Evolutionary conservation across 2,888 invertebrate species (phyloP).

Genomic region (Polymixis lichenea): DNA sequence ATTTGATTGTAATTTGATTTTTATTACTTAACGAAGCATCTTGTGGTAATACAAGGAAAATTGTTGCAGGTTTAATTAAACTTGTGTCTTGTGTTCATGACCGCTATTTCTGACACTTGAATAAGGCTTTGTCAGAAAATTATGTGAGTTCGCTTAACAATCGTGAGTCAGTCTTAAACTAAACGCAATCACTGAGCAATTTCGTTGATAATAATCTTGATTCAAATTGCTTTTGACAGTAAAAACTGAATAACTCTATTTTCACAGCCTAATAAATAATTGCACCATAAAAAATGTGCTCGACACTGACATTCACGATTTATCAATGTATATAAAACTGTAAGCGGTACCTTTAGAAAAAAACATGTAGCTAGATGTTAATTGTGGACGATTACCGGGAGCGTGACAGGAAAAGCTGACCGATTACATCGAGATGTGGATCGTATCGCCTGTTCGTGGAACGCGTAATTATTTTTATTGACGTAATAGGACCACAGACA

Average conservation of each 20-base stretch:
- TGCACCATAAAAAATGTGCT: slow-evolving; percentile 22
- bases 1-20: slow-evolving; percentile 43
- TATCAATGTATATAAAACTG: slow-evolving; percentile 55
- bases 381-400: slow-evolving; percentile 75
- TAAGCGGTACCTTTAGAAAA: slow-evolving; percentile 41
- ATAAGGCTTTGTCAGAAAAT: slow-evolving; percentile 29
- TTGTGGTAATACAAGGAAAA: slow-evolving; percentile 12
- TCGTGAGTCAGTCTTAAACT: slow-evolving; percentile 6
- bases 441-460: slow-evolving; percentile 78
- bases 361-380: slow-evolving; percentile 67
- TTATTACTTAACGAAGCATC: slow-evolving; percentile 12
- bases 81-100: slow-evolving; percentile 26
- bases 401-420: slow-evolving; percentile 84
- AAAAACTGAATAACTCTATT: slow-evolving; percentile 39
- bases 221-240: slow-evolving; percentile 17
- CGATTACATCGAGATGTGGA: slow-evolving; percentile 80
- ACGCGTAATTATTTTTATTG: slow-evolving; percentile 76
- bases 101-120: slow-evolving; percentile 23
- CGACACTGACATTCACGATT: slow-evolving; percentile 36
- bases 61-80: slow-evolving; percentile 3
- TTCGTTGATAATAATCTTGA: slow-evolving; percentile 29
- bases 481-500: slow-evolving; percentile 62
- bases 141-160: slow-evolving; percentile 26
- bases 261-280: slow-evolving; percentile 21
- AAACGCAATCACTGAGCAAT: slow-evolving; percentile 38